phyloP scores from a whole-genome alignment of 2,113 vertebrate species.

The Trematocara marginatum region DNA sequence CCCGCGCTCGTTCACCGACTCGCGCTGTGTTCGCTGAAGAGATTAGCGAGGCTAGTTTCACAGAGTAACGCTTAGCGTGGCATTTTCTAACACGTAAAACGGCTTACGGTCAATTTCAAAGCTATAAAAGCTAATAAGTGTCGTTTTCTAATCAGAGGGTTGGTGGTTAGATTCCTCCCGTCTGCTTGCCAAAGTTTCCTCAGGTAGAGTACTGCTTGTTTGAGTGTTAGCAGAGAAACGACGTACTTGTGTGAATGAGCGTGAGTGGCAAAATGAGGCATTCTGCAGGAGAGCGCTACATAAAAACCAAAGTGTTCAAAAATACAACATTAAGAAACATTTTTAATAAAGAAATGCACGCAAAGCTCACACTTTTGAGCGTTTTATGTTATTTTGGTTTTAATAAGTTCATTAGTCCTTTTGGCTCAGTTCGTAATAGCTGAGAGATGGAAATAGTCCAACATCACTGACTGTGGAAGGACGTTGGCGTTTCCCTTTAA shows the following conservation, averaged over 20 bases:
- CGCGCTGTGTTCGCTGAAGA: neutral
- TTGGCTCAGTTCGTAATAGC: neutral
- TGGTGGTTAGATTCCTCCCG: neutral
- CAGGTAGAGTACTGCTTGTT: neutral
- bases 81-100: rapidly evolving
- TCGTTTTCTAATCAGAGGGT: neutral
- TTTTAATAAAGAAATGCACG: neutral
- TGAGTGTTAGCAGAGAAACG: neutral
- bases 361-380: neutral
- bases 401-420: neutral
- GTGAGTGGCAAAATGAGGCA: neutral
- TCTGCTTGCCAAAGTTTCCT: neutral
- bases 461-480: neutral
- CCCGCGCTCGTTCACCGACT: neutral
- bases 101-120: neutral
- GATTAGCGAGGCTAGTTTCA: neutral
- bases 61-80: rapidly evolving
- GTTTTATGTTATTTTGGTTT: neutral
- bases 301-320: too few relatives aligned
- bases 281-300: neutral
- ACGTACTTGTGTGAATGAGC: rapidly evolving
- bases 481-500: neutral
- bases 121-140: neutral
- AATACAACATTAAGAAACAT: neutral
- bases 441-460: neutral